A percentile compares a stretch with the other conserved stretches of the same genome.
Evolutionary conservation across 2,888 invertebrate genomes (phyloP).

Genomic region (Agrenia bidenticulata): DNA sequence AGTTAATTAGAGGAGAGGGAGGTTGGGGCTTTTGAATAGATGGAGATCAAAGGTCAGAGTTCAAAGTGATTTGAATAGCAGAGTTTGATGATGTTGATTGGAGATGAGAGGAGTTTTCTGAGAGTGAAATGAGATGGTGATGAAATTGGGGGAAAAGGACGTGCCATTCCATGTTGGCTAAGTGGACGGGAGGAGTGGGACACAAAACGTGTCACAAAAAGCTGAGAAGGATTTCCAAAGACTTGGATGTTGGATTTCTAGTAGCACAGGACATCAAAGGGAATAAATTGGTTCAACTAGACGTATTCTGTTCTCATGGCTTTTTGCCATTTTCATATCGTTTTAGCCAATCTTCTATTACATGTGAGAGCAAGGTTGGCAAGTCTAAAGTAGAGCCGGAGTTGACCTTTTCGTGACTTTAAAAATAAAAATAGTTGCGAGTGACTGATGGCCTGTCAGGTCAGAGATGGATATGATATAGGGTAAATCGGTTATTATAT

Average conservation of each 20-base stretch:
- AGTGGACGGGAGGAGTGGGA: neutral
- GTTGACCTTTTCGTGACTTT: no score
- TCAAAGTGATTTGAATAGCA: neutral
- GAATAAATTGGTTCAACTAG: constrained; percentile 17
- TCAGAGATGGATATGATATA: no score
- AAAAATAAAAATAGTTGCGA: no score
- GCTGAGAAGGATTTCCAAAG: neutral
- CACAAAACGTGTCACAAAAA: constrained; percentile 14
- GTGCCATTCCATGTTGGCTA: neutral
- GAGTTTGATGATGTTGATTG: neutral
- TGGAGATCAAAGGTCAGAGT: constrained; percentile 7
- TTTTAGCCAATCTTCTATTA: no score
- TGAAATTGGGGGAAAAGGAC: constrained; percentile 6
- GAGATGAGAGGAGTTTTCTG: neutral
- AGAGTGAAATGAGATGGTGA: neutral
- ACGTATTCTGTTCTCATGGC: neutral
- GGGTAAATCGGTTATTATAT: no score
- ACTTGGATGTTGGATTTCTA: neutral
- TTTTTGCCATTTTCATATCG: constrained; percentile 2
- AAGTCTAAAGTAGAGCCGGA: no score
- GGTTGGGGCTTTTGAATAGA: neutral
- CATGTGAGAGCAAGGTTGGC: no score
- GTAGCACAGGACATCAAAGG: constrained; percentile 3
- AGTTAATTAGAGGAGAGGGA: constrained; percentile 1
- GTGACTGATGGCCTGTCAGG: no score